A percentile compares a stretch with the other conserved stretches of the same genome.
Conservation (phyloP, 2,888 invertebrate species). For the Drosophila subquinaria region DNA sequence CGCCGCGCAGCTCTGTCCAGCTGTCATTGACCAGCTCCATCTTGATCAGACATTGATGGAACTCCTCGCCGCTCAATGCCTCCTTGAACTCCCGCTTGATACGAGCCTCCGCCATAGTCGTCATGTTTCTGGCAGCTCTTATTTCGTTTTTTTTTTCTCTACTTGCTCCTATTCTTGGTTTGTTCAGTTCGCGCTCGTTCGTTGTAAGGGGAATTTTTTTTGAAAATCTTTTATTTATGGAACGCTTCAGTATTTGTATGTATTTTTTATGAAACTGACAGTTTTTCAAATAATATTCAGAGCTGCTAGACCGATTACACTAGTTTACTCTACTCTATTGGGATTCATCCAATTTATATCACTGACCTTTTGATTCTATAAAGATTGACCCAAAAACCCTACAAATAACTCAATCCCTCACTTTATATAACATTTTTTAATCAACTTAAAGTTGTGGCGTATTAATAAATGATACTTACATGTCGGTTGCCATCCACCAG, state of each 20-base stretch:
- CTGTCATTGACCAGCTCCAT: slow-evolving; percentile 95
- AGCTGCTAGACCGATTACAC: slow-evolving; percentile 24
- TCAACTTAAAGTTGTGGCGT: background rate
- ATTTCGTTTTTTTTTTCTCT: slow-evolving; percentile 1
- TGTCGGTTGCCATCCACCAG: slow-evolving; percentile 86
- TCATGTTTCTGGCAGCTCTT: slow-evolving; percentile 20
- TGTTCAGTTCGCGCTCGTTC: background rate
- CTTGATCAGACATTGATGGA: slow-evolving; percentile 91
- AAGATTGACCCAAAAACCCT: background rate
- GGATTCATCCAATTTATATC: background rate
- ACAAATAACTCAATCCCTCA: background rate
- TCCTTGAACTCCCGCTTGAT: slow-evolving; percentile 99
- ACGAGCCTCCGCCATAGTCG: slow-evolving; percentile 91
- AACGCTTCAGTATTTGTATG: slow-evolving; percentile 33
- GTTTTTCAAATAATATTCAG: background rate
- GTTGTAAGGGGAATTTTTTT: slow-evolving; percentile 4
- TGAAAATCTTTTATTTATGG: slow-evolving; percentile 19
- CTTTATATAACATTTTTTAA: background rate
- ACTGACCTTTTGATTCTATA: background rate
- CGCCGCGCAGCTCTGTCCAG: slow-evolving; percentile 96
- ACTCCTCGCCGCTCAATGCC: slow-evolving; percentile 98
- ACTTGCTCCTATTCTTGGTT: slow-evolving; percentile 5
- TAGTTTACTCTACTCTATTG: background rate
- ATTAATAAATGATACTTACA: slow-evolving; percentile 76
- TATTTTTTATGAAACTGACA: slow-evolving; percentile 27